A percentile compares a stretch with the other conserved stretches of the same genome.
phyloP scores from a whole-genome alignment of 2,888 invertebrate genomes.

The Drosophila nigritarsus region DNA sequence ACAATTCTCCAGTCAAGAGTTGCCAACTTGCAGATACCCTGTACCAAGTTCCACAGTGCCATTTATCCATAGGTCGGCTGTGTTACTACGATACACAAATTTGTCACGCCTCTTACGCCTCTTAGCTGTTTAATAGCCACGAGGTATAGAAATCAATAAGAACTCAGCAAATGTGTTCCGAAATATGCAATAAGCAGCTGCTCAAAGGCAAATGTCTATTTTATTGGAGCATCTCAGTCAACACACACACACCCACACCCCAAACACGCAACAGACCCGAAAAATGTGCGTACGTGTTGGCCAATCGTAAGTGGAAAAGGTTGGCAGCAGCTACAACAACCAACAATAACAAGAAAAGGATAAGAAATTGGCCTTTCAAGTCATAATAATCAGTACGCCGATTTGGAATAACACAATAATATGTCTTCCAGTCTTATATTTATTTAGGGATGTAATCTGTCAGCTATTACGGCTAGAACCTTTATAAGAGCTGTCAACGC shows the following conservation, averaged over 20 bases:
- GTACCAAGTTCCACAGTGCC: not conserved
- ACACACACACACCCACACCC: not conserved
- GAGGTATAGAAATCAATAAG: slow-evolving; percentile 38
- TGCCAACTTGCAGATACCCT: not conserved
- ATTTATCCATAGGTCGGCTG: not conserved
- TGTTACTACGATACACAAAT: not conserved
- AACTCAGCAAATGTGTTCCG: slow-evolving; percentile 12
- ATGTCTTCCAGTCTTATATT: slow-evolving; percentile 7
- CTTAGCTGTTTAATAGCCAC: not conserved
- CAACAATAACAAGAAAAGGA: not conserved
- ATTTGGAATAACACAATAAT: slow-evolving; percentile 9
- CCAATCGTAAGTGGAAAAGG: slow-evolving; percentile 29
- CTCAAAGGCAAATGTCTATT: slow-evolving; percentile 50
- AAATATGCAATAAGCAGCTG: slow-evolving; percentile 50
- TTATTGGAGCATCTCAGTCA: slow-evolving; percentile 20
- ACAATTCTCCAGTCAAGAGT: not conserved
- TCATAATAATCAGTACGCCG: no score
- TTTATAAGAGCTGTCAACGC: not conserved
- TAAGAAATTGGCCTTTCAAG: slow-evolving; percentile 4
- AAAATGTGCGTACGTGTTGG: slow-evolving; percentile 50
- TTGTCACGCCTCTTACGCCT: not conserved
- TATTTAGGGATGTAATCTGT: not conserved
- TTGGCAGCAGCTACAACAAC: not conserved
- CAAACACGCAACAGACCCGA: slow-evolving; percentile 5
- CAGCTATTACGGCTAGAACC: not conserved